Base-by-base conservation (phyloP, 2,113 vertebrate genomes). In the Myocastor coypus region DNA sequence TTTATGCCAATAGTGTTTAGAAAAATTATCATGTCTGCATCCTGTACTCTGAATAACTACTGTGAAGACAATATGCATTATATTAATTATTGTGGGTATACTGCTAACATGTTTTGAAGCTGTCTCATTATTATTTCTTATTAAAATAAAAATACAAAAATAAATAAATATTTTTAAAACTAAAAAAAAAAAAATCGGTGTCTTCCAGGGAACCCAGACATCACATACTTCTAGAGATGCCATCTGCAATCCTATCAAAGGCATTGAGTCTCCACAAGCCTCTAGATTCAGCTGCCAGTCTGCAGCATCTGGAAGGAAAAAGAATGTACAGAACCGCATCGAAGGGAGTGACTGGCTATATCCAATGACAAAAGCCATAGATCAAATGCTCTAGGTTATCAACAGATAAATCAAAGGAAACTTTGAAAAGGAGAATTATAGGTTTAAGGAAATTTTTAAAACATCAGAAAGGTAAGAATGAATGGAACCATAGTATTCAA, bases 391-490 rank as follows among this genome's bases (percentile, higher is more conserved):
- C 30, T 22, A 52, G 8, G 26, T 32, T 89, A 19, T 84, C 59
- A 69, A 68, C 14, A 92, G 28, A 57, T n/a, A 19, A 28, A 4
- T 9, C 40, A 10, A 59, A 52, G 5, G 32, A 37, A 77, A 87
- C 16, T 37, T 32, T 90, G 20, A 11, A 42, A 10, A 8, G 3
- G 10, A 61, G 64, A 92, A 89, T 17, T 64, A 0, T 26, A 86
- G n/a, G 30, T 92, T 87, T 95, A 83, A 87, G 83, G 50, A 84
- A 34, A 61, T 55, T 69, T 87, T 57, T n/a, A 92, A 86, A 11
- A 69, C 7, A 82, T 57, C 28, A 46, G 85, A 42, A 64, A 71
- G 64, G 91, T n/a, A 22, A 77, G 37, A 86, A 71, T 2, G 6
- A 26, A 83, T 32, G 86, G 86, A 94, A 78, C 32, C 42, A 57